Base-by-base conservation (phyloP, 1,140 invertebrate genomes). In the Asobara japonica region DNA sequence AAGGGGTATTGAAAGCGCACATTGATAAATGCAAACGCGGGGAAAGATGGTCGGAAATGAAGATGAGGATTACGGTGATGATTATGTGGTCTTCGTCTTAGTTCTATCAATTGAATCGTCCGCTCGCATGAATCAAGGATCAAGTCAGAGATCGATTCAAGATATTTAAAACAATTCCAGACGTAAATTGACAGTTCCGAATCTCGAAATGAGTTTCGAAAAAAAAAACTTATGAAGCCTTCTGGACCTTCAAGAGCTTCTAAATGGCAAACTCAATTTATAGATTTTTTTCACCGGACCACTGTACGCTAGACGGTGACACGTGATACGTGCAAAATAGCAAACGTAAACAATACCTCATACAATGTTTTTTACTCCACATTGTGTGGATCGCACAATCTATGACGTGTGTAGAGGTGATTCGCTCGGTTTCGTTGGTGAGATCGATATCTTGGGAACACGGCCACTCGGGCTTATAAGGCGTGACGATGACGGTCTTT, bases 391-490 rank as follows among this genome's bases (percentile, higher is more conserved):
- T 31, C 22, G 25, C 25, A 56, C 66, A 68, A 27, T 27, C 18
- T 33, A 30, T 74, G 72, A 74, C 72, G 72, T 74, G 72, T 74
- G 61, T 65, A 60, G 68, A 74, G 31, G 25, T 62, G 67, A 74
- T 74, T 74, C 66, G 72, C 29, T 51, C 29, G 70, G 30, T 27
- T 65, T 38, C 68, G 38, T 64, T 16, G 7, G 33, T 1, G 30
- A 70, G 67, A 74, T 74, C 72, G 72, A 74, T 74, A 74, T 65
- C 72, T 65, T 20, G 5, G 29, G 56, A 51, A 61, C 18, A 25
- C 45, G 48, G 27, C 61, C 29, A 65, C 27, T 65, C 56, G 62
- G 13, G 61, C 18, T 65, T 71, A 25, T 71, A 72, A 72, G 22
- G 48, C 69, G 25, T 66, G 27, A 66, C 71, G 60, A 68, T 45